These are phyloP conservation scores for Stichopus chloronotus DNA, from an alignment of 35 echinoderm and acorn worm genomes.

Conservation along the genomic window DNA sequence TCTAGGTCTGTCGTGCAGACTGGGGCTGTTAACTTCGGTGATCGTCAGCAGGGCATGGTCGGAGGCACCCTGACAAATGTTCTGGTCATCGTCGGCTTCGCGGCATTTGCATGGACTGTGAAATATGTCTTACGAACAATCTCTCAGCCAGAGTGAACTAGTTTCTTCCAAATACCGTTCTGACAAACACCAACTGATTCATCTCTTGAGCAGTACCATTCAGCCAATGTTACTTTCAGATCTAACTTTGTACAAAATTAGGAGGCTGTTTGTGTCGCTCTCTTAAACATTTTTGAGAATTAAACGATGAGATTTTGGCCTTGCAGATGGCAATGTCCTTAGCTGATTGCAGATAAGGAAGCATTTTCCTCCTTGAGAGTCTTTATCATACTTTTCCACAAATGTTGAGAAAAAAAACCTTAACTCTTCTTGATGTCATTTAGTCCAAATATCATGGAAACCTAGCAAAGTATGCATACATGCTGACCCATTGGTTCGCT, in stretches of 20 bases:
- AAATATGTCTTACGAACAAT: constrained; percentile 96
- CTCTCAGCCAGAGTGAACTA: constrained; percentile 67
- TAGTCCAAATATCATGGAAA: no score
- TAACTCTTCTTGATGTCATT: no score
- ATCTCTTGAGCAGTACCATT: not conserved
- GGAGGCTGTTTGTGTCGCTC: not conserved
- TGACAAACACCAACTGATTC: not conserved
- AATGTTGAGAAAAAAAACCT: no score
- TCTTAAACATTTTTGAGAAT: no score
- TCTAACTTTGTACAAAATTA: not conserved
- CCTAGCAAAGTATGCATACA: no score
- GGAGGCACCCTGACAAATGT: constrained; percentile 94
- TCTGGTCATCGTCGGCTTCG: constrained; percentile 94
- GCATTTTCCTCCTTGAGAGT: no score
- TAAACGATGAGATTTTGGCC: no score
- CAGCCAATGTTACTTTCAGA: not conserved
- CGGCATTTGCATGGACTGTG: constrained; percentile 95
- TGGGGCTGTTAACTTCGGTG: constrained; percentile 4
- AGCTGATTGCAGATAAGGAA: no score
- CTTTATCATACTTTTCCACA: no score
- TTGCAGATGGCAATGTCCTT: no score
- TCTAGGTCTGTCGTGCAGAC: not conserved
- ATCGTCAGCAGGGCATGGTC: constrained; percentile 82
- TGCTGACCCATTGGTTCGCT: no score
- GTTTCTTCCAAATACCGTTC: not conserved